Conservation (phyloP, 2,113 vertebrate species). For the Mungos mungo region DNA sequence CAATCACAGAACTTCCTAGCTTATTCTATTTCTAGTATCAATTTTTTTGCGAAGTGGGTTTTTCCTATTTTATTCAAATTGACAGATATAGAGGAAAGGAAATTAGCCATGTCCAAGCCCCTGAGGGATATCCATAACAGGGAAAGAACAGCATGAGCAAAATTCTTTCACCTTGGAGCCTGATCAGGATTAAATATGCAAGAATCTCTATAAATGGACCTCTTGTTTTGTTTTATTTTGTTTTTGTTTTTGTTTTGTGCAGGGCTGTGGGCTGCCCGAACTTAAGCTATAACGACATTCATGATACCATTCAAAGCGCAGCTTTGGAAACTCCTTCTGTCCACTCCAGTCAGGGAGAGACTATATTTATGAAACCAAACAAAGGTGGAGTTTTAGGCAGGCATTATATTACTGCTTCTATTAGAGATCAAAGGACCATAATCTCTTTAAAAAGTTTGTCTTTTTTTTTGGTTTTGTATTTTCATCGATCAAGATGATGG, state of each 20-base stretch:
- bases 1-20: background rate
- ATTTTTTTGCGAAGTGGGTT: background rate
- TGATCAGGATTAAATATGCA: background rate
- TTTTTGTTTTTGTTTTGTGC: background rate
- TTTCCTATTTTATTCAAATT: background rate
- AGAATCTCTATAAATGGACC: background rate
- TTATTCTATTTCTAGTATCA: background rate
- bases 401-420: background rate
- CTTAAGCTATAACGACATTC: background rate
- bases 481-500: background rate
- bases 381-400: background rate
- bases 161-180: background rate
- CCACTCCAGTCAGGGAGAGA: background rate
- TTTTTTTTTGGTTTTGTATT: background rate
- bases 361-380: background rate
- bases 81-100: background rate
- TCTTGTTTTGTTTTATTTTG: background rate
- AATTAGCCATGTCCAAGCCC: background rate
- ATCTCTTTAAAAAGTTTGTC: background rate
- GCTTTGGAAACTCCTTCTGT: background rate
- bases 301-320: background rate
- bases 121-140: background rate
- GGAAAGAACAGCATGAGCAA: background rate
- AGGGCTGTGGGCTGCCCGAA: background rate
- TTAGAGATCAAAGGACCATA: background rate